Conservation (phyloP, 2,888 invertebrate species). For the Drosophila siamana region DNA sequence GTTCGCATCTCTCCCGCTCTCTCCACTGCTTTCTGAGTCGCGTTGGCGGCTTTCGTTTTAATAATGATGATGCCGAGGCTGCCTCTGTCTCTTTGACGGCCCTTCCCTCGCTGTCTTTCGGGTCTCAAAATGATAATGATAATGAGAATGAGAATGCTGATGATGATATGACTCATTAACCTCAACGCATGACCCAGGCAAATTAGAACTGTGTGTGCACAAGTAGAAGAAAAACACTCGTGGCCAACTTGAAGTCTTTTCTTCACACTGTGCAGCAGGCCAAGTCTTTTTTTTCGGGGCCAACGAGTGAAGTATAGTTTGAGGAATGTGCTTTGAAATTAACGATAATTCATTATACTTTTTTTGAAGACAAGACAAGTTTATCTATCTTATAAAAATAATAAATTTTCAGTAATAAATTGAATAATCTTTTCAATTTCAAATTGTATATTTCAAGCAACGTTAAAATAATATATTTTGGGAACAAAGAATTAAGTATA, state of each 20-base stretch:
- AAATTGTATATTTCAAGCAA: too few relatives aligned
- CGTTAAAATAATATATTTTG: too few relatives aligned
- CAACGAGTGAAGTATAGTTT: too few relatives aligned
- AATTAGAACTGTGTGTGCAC: conserved; percentile 70
- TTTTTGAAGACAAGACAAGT: too few relatives aligned
- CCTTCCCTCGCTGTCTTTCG: background rate
- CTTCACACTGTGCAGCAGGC: conserved; percentile 39
- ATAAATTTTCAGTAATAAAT: too few relatives aligned
- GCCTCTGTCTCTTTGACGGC: conserved; percentile 1
- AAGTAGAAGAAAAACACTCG: conserved; percentile 48
- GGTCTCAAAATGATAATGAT: conserved; percentile 30
- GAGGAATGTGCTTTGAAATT: too few relatives aligned
- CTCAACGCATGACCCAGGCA: conserved; percentile 79
- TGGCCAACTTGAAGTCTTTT: conserved; percentile 45
- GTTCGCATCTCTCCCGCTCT: background rate
- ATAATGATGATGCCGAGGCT: conserved; percentile 53
- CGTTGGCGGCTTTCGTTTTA: conserved; percentile 53
- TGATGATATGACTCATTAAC: conserved; percentile 81
- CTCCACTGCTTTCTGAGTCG: background rate
- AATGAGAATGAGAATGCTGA: conserved; percentile 60
- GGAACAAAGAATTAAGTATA: too few relatives aligned
- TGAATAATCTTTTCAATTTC: too few relatives aligned
- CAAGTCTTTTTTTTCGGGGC: background rate
- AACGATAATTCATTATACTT: too few relatives aligned
- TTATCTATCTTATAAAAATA: too few relatives aligned